Evolutionary conservation across 2,888 invertebrate species (phyloP), one percentile per base, ranked within the genome.

Genomic region (Acronicta alni): DNA sequence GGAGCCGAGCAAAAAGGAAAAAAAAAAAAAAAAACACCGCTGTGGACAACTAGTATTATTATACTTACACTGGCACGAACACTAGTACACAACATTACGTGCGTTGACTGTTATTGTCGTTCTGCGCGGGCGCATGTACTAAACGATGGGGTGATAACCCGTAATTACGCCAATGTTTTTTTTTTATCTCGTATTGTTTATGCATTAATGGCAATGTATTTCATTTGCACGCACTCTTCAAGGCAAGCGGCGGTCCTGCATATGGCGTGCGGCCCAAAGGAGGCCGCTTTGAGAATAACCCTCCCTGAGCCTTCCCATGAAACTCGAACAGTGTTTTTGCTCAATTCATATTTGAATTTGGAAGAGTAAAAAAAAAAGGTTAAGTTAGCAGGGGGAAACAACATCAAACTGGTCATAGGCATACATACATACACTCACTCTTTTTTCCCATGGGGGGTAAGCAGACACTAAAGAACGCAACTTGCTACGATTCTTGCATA

Each of bases 131-230:
- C 53, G 72, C 63, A 16, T 3, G 37, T 45, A 30, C 14, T 66
- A 54, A 67, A 26, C 39, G 49, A 51, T 55, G 18, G 38, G 30
- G 47, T 63, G 51, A 54, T 69, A 57, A 61, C 65, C 56, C 48
- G 74, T 57, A 53, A 65, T 72, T 73, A 65, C 15, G 39, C 43
- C 44, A 61, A 45, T 57, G 57, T 64, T 73, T 64, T 64, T 54
- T 69, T 73, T 64, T 69, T 73, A 52, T 69, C 53, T 64, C 32
- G 20, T 54, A 67, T 64, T 46, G 47, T 48, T 51, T 54, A 49
- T 69, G 54, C 57, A 57, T 57, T 64, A 52, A 32, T 2, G 30
- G 32, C 32, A 32, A 52, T 68, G 39, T 37, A 32, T 17, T 47
- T 8, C 43, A 12, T 53, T 64, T 51, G 53, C 69, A 57, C 53